Evolutionary conservation across 35 echinoderm and acorn worm species (phyloP).

Genomic region (Ophioderma brevispina): DNA sequence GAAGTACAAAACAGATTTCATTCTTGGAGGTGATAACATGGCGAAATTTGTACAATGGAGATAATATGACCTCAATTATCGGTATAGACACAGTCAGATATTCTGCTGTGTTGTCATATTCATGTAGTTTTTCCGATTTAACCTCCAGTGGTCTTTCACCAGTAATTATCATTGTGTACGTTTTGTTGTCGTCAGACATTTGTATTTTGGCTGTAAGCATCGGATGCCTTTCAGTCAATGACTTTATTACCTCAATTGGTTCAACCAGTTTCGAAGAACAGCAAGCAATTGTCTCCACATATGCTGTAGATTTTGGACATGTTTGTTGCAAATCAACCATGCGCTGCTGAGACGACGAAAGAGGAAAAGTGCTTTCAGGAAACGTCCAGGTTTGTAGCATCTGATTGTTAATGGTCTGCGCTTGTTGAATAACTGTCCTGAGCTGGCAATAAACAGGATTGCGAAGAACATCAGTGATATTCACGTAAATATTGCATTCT

Average conservation of each 20-base stretch:
- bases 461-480: not conserved
- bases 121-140: not conserved
- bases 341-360: not conserved
- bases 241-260: not conserved
- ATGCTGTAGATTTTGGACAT: not conserved
- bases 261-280: not conserved
- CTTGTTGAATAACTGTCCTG: not conserved
- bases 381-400: not conserved
- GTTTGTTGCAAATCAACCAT: conserved; percentile 2
- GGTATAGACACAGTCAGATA: not conserved
- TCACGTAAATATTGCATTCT: not conserved
- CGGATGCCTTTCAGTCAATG: not conserved
- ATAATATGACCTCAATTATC: not conserved
- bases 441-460: not conserved
- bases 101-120: not conserved
- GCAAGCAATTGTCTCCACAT: not conserved
- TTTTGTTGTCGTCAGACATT: conserved; percentile 10
- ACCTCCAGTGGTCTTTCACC: not conserved
- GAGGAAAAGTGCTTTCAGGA: not conserved
- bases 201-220: not conserved
- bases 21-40: not conserved
- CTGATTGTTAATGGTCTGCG: not conserved
- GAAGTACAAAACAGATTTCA: not conserved
- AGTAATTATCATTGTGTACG: not conserved
- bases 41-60: conserved; percentile 11